Evolutionary conservation across 2,888 invertebrate genomes (phyloP).

Genomic region (Mimachlamys varia): DNA sequence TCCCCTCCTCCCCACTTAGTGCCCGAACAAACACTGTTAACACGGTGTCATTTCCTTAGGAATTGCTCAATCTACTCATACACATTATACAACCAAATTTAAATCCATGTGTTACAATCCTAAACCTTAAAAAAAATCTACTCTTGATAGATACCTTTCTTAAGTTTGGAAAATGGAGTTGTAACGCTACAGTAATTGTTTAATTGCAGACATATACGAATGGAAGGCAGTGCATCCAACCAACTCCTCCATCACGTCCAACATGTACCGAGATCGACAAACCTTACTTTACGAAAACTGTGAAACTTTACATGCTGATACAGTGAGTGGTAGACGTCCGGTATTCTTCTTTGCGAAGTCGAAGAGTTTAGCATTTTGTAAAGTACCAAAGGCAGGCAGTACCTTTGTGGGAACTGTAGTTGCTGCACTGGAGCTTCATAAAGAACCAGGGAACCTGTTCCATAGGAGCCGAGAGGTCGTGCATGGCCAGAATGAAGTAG

Average conservation of each 20-base stretch:
- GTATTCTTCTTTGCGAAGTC: neutral
- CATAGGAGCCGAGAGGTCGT: neutral
- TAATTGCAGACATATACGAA: neutral
- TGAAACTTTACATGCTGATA: neutral
- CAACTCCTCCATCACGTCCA: neutral
- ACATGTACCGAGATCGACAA: neutral
- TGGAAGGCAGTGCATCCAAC: neutral
- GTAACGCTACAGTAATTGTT: too few relatives aligned
- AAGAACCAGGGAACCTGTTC: neutral
- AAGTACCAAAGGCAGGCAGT: neutral
- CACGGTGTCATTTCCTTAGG: too few relatives aligned
- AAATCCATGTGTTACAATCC: too few relatives aligned
- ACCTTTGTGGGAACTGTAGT: neutral
- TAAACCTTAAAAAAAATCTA: too few relatives aligned
- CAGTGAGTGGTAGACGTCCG: neutral
- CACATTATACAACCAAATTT: too few relatives aligned
- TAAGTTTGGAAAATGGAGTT: too few relatives aligned
- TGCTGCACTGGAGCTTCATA: neutral
- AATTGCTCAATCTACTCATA: too few relatives aligned
- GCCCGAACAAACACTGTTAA: too few relatives aligned
- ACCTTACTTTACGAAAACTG: neutral
- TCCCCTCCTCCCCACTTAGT: too few relatives aligned
- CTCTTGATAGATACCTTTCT: too few relatives aligned
- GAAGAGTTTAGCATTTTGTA: neutral
- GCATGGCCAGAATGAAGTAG: neutral